phyloP scores from a whole-genome alignment of 1,140 invertebrate species.

The Megathymus violae region DNA sequence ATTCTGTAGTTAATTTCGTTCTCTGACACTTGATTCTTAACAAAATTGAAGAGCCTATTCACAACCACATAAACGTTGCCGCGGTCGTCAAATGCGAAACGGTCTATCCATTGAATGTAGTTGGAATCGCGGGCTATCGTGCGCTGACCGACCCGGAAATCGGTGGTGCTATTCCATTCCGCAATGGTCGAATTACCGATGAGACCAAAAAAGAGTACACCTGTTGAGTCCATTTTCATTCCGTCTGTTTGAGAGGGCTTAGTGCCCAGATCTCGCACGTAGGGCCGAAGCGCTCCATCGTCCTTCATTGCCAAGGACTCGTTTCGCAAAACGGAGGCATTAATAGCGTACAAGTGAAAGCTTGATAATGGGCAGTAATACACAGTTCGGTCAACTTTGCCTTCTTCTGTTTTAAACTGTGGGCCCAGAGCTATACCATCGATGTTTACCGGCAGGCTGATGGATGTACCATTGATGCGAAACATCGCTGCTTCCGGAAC shows the following conservation, averaged over 20 bases:
- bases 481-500: slow-evolving; percentile 84
- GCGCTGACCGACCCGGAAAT: slow-evolving; percentile 83
- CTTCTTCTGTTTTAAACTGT: slow-evolving; percentile 59
- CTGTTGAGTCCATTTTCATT: slow-evolving; percentile 88
- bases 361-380: slow-evolving; percentile 88
- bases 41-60: slow-evolving; percentile 87
- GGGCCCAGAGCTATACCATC: slow-evolving; percentile 89
- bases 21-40: slow-evolving; percentile 82
- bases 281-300: slow-evolving; percentile 56
- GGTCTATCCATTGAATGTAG: slow-evolving; percentile 88
- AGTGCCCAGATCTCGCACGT: slow-evolving; percentile 84
- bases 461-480: slow-evolving; percentile 83
- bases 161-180: slow-evolving; percentile 85
- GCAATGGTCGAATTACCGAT: slow-evolving; percentile 87
- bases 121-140: slow-evolving; percentile 86
- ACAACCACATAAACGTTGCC: slow-evolving; percentile 87
- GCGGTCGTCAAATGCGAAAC: slow-evolving; percentile 87
- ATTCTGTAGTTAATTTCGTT: slow-evolving; percentile 86
- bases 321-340: slow-evolving; percentile 84
- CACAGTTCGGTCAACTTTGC: slow-evolving; percentile 80
- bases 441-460: slow-evolving; percentile 83
- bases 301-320: slow-evolving; percentile 65
- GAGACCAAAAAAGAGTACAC: slow-evolving; percentile 87
- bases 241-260: slow-evolving; percentile 88
- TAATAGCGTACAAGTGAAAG: slow-evolving; percentile 86